Evolutionary conservation across 2,797 vertebrate genomes (phyloP).

Genomic region (Hypotaenidia philippensis): DNA sequence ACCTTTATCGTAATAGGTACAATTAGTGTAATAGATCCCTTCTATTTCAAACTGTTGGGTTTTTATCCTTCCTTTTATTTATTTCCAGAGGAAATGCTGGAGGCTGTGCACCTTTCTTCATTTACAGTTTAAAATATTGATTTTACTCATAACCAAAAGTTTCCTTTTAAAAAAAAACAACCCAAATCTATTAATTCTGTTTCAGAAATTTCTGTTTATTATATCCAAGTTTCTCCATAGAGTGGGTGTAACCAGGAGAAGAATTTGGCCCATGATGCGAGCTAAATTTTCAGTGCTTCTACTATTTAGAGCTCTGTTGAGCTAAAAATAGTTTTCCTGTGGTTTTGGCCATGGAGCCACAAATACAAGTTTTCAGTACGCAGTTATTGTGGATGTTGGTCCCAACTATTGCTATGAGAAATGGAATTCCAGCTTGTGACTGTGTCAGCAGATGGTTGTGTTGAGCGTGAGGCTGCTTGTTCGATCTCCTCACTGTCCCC

Average conservation of each 20-base stretch:
- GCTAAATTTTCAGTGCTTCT: constrained; percentile 60
- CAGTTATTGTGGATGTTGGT: constrained; percentile 50
- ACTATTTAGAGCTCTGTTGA: constrained; percentile 54
- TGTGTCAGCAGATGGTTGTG: neutral
- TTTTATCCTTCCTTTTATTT: neutral
- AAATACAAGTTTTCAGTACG: constrained; percentile 56
- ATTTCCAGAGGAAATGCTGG: neutral
- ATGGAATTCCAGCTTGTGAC: constrained; percentile 31
- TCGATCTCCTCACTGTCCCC: neutral
- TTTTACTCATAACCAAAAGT: neutral
- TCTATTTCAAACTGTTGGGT: neutral
- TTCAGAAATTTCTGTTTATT: constrained; percentile 1
- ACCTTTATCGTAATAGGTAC: neutral
- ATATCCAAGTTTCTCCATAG: neutral
- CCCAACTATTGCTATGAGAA: constrained; percentile 22
- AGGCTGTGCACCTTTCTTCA: neutral
- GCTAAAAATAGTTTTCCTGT: constrained; percentile 69
- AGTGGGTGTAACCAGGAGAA: constrained; percentile 67
- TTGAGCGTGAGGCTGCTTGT: neutral
- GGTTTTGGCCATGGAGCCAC: constrained; percentile 68
- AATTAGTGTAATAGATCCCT: neutral
- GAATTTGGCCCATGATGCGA: constrained; percentile 58
- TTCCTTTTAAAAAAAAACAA: neutral
- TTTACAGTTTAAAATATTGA: neutral
- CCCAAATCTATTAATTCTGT: neutral